Conservation (phyloP, 2,113 vertebrate species). For the Prionailurus viverrinus region DNA sequence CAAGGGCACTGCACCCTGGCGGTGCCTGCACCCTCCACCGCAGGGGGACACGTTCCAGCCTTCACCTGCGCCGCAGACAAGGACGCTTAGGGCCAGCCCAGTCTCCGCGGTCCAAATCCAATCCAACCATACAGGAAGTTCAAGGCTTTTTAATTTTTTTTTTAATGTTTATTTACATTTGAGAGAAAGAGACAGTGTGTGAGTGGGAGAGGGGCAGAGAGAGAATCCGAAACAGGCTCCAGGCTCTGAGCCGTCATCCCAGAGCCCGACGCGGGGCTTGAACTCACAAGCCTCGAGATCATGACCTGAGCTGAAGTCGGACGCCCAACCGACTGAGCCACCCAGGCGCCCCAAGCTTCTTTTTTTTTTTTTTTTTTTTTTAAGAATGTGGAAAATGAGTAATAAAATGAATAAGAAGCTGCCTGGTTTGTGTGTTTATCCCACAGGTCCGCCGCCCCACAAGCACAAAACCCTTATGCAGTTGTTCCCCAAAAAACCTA, state of each 20-base stretch:
- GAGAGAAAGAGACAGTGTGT: no score
- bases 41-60: not conserved
- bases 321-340: no score
- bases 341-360: no score
- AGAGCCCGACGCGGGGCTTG: no score
- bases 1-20: accelerated
- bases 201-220: no score
- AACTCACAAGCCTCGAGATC: no score
- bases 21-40: not conserved
- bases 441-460: not conserved
- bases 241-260: no score
- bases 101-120: not conserved
- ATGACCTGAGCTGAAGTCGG: no score
- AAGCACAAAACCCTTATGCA: not conserved
- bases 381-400: not conserved
- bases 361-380: not conserved
- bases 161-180: not conserved
- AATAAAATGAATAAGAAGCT: not conserved
- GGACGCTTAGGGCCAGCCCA: not conserved
- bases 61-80: not conserved
- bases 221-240: no score
- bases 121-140: accelerated
- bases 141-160: not conserved
- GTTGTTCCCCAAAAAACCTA: not conserved
- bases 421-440: accelerated